A percentile compares a stretch with the other conserved stretches of the same genome.
Evolutionary conservation across 2,888 invertebrate species (phyloP).

Genomic region (Trachelus iudaicus): DNA sequence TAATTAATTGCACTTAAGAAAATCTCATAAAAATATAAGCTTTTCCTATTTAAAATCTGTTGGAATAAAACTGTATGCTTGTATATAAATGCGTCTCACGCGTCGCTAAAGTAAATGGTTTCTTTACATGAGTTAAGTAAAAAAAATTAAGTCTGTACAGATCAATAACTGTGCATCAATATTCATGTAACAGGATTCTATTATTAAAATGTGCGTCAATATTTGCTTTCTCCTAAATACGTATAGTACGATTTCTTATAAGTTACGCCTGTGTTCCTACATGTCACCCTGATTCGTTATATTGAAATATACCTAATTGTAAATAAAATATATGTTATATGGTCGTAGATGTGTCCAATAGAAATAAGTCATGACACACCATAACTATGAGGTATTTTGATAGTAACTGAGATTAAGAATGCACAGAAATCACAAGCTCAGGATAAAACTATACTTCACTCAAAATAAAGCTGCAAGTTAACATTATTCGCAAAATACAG

Average conservation of each 20-base stretch:
- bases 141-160: not conserved
- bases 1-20: not conserved
- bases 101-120: not conserved
- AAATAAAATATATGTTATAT: constrained; percentile 2
- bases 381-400: not conserved
- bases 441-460: not conserved
- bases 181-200: not conserved
- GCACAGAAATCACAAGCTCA: not conserved
- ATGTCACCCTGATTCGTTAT: constrained; percentile 17
- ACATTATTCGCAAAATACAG: not conserved
- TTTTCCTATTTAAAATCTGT: not conserved
- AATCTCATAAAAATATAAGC: not conserved
- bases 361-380: not conserved
- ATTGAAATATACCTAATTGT: constrained; percentile 2
- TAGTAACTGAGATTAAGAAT: not conserved
- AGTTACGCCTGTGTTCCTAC: constrained; percentile 1
- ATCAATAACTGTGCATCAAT: not conserved
- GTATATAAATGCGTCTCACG: not conserved
- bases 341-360: not conserved
- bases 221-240: not conserved
- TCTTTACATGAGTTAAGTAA: not conserved
- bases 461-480: not conserved
- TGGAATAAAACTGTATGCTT: not conserved
- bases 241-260: not conserved
- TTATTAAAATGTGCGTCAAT: not conserved